phyloP scores from a whole-genome alignment of 2,888 invertebrate species.

The Andrena flavipes region DNA sequence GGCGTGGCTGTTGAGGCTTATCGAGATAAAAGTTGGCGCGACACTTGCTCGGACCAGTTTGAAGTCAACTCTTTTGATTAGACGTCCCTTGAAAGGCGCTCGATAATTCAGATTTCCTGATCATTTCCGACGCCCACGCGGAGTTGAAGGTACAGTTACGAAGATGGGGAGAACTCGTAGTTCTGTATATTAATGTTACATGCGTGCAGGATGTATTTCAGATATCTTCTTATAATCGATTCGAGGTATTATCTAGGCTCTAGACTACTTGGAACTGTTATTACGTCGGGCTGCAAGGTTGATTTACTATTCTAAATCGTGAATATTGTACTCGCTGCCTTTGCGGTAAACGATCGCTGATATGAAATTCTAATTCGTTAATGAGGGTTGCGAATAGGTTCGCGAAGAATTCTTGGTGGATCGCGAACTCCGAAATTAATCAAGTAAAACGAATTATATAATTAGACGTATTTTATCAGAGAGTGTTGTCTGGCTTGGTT shows the following conservation, averaged over 20 bases:
- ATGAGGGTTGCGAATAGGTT: background rate
- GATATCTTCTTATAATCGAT: background rate
- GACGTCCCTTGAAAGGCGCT: background rate
- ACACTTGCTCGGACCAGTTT: background rate
- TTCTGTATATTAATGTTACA: background rate
- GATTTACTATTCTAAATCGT: background rate
- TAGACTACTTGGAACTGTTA: background rate
- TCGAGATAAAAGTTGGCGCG: background rate
- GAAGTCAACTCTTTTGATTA: background rate
- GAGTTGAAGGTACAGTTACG: background rate
- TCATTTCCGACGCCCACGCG: background rate
- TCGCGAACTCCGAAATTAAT: background rate
- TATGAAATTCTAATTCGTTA: background rate
- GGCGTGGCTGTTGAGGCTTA: background rate
- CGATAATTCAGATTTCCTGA: background rate
- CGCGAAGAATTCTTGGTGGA: background rate
- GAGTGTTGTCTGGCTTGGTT: too few species aligned
- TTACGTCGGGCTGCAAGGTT: background rate
- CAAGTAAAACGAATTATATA: too few species aligned
- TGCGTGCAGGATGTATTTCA: background rate
- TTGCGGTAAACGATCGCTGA: background rate
- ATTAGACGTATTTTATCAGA: too few species aligned
- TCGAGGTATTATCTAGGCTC: background rate
- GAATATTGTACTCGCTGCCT: background rate
- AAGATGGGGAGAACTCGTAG: background rate